A percentile compares a stretch with the other conserved stretches of the same genome.
These are phyloP conservation scores for Syngnathus scovelli DNA, from an alignment of 2,113 vertebrate genomes.

Conservation along the genomic window DNA sequence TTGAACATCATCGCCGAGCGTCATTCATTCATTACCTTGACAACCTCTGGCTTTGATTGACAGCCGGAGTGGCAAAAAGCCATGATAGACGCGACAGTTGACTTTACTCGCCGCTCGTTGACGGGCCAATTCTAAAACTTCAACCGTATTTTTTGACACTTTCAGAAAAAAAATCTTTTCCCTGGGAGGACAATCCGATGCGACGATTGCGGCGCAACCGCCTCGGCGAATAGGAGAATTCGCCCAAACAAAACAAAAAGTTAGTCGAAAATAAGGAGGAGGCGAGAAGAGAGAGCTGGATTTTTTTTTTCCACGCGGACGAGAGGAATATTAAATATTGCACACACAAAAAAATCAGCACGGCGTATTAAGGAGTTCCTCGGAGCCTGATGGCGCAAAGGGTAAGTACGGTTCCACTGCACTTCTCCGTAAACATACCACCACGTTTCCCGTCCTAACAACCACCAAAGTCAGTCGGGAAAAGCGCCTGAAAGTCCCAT, in stretches of 20 bases:
- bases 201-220: constrained; percentile 72
- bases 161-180: constrained; percentile 56
- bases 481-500: constrained; percentile 20
- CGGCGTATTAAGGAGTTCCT: constrained; percentile 98
- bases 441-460: constrained; percentile 93
- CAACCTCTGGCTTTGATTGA: constrained; percentile 99
- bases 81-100: constrained; percentile 98
- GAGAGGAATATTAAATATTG: constrained; percentile 89
- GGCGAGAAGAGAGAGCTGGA: background rate
- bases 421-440: constrained; percentile 65
- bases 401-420: constrained; percentile 74
- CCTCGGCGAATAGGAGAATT: constrained; percentile 88
- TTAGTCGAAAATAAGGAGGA: background rate
- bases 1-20: constrained; percentile 96
- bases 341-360: constrained; percentile 24
- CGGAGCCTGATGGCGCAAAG: constrained; percentile 99
- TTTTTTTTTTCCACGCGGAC: constrained; percentile 72
- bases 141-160: background rate
- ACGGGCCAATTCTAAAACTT: constrained; percentile 89
- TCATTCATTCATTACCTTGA: constrained; percentile 99
- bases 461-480: background rate
- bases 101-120: constrained; percentile 98
- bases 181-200: constrained; percentile 75
- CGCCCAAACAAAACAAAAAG: constrained; percentile 76
- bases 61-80: constrained; percentile 99